Evolutionary conservation across 1,140 invertebrate genomes (phyloP), one percentile per base, ranked within the genome.

Genomic region (Orussus abietinus): DNA sequence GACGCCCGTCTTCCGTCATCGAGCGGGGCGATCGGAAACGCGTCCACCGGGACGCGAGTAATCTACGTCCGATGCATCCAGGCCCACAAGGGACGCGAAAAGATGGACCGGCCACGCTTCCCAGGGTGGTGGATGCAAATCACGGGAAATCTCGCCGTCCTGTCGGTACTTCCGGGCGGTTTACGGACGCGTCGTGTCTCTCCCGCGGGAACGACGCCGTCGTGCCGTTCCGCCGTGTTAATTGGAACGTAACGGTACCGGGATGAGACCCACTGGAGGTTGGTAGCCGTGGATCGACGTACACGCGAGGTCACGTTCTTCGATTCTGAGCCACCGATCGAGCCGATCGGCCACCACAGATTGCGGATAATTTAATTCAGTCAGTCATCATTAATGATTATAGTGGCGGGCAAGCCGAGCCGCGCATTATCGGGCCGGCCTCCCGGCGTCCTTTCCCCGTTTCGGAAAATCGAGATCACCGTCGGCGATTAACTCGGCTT

Each of bases 301-400:
- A 49, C 39, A 35, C 25, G 25, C 35, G 49, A 61, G 57, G 47
- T 55, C 59, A 58, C 51, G 57, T 57, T 62, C 42, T 26, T 26
- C 46, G 30, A 51, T 51, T 40, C 40, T 21, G 36, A 49, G 47
- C 47, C 49, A 46, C 51, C 47, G 57, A 57, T 53, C 49, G 50
- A 18, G 31, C 7, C 35, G 47, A 53, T 56, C 42, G 12, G 14
- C 21, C 39, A 31, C n/a, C n/a, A 17, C 40, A 51, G 61, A 66
- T 70, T 65, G 62, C 42, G 43, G 62, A 59, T 68, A 64, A 72
- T 68, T 64, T 64, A 63, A 69, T 66, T 67, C 66, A 67, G 57
- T 64, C 57, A 56, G 58, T 61, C 44, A 51, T 63, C 54, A 33
- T 55, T 63, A 61, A 59, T 51, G 62, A 66, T 69, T 63, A 64